Evolutionary conservation across 2,797 vertebrate genomes (phyloP).

Genomic region (Tokudaia tokunoshimensis): DNA sequence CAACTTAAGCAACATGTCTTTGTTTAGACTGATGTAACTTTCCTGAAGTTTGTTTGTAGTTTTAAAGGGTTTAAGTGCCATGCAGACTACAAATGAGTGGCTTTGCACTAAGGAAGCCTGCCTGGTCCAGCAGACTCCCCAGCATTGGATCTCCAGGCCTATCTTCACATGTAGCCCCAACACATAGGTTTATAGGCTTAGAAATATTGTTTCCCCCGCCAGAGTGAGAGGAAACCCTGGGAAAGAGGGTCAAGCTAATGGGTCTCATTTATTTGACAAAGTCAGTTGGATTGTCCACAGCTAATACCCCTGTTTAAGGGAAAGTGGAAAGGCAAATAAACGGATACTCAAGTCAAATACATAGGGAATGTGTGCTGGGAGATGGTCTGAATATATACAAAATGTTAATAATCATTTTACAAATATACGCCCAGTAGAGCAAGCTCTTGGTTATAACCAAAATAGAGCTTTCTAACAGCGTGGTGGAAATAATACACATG

Average conservation of each 20-base stretch:
- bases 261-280: slow-evolving; percentile 12
- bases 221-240: neutral
- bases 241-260: neutral
- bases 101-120: slow-evolving; percentile 65
- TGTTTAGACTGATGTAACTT: slow-evolving; percentile 87
- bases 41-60: slow-evolving; percentile 85
- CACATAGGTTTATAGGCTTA: slow-evolving; percentile 30
- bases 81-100: slow-evolving; percentile 82
- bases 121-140: slow-evolving; percentile 13
- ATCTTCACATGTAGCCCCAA: slow-evolving; percentile 73
- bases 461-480: slow-evolving; percentile 28
- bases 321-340: neutral
- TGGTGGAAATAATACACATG: slow-evolving; percentile 26
- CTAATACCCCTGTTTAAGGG: neutral
- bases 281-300: neutral
- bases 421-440: neutral
- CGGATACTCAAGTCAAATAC: slow-evolving; percentile 19
- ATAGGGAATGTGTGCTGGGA: neutral
- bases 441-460: neutral
- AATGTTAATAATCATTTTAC: neutral
- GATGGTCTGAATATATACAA: neutral
- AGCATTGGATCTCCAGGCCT: slow-evolving; percentile 65
- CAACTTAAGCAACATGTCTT: slow-evolving; percentile 84
- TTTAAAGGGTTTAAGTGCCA: slow-evolving; percentile 82
- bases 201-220: too few relatives aligned